Base-by-base conservation (phyloP, 35 echinoderm and acorn worm genomes). In the Chiridota heheva region DNA sequence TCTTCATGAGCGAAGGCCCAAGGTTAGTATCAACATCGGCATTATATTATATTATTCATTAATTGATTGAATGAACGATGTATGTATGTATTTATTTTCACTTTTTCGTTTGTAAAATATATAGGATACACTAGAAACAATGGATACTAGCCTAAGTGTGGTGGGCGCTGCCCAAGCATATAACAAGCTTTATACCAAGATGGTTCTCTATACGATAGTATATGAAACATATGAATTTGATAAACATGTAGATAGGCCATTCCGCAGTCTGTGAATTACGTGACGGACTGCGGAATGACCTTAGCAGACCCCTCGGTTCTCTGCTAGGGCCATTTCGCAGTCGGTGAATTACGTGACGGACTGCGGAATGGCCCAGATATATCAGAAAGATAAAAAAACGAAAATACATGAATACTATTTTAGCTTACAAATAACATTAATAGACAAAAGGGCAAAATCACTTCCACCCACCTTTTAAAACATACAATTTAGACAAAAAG, bases 1-100 rank as follows among this genome's bases (percentile, higher is more conserved):
- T 86, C 67, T 91, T 80, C 44, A 78, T 77, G 35, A 58, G 82
- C 17, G 41, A 44, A 55, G 68, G 76, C 34, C 83, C 89, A 31
- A 85, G 75, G 89, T 91, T 75, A 69, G 63, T 72, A 16, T 44
- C 49, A 53, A 53, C 8, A 12, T 12, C 47, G 8, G 47, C 8
- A n/a, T 53, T n/a, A 53, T 53, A 53, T 53, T 12, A 8, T 8
- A n/a, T 53, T 12, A n/a, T n/a, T 8, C n/a, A 53, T 8, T 12
- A 53, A 12, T 8, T 53, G 47, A 12, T 12, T 53, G 47, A 12
- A 53, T 53, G 47, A 53, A 8, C 8, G 8, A n/a, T 12, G 8
- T 53, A 12, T 53, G 8, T 53, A 12, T n/a, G 8, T 53, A 8
- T 53, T 53, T n/a, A 12, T 53, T n/a, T 53, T 53, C 47, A 12